phyloP scores from a whole-genome alignment of 2,113 vertebrate species.

The Prinia subflava region DNA sequence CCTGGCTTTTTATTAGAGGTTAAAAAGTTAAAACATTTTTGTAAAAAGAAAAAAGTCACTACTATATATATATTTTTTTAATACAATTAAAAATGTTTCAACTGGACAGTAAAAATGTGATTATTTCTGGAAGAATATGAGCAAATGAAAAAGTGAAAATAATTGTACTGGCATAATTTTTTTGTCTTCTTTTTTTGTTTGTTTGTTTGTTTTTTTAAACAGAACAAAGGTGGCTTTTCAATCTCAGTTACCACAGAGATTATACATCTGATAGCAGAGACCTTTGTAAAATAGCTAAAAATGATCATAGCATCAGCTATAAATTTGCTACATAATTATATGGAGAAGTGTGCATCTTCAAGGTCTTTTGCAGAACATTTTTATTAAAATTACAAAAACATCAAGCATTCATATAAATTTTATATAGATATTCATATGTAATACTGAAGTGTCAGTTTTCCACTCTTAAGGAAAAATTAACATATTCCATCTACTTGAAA shows the following conservation, averaged over 20 bases:
- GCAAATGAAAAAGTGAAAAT: neutral
- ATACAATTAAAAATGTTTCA: neutral
- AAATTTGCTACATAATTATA: neutral
- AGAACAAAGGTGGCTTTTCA: neutral
- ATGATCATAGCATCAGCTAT: neutral
- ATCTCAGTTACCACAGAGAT: neutral
- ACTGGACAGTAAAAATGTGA: neutral
- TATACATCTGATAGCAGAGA: neutral
- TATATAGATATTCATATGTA: no score
- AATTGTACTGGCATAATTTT: neutral
- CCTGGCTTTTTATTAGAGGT: neutral
- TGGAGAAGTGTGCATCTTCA: neutral
- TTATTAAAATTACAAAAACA: neutral
- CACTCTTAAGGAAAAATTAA: neutral
- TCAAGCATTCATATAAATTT: neutral
- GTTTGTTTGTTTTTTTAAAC: neutral
- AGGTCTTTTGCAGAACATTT: neutral
- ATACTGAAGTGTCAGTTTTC: neutral
- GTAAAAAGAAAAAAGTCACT: neutral
- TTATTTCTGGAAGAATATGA: neutral
- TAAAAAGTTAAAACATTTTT: rapidly evolving
- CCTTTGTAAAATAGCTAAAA: neutral
- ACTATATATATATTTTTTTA: neutral
- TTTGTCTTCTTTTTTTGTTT: neutral
- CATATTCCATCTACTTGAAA: neutral